Evolutionary conservation across 2,888 invertebrate species (phyloP), one percentile per base, ranked within the genome.

Genomic region (Lacanobia oleracea): DNA sequence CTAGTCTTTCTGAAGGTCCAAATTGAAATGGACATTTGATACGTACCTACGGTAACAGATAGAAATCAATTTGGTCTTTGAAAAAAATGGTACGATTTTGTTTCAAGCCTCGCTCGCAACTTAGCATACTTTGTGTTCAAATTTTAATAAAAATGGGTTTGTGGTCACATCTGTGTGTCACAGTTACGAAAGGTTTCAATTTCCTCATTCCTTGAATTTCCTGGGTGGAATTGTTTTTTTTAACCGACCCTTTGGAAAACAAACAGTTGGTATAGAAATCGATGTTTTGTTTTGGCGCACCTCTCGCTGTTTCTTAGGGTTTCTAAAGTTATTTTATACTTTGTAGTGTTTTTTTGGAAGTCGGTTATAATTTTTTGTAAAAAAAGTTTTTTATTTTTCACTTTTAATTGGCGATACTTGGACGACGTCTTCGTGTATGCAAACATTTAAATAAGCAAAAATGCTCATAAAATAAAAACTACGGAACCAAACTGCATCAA

Each of bases 131-230:
- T 61, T 59, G 65, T 64, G 60, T 61, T 65, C 27, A 66, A 62
- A 59, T 66, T 78, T 82, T 61, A 66, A 62, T 82, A 78, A 71
- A 69, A 77, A 50, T 53, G n/a, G 27, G 21, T 16, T 27, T 65
- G 78, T 16, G 59, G 67, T 66, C 72, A 57, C 71, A 65, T 48
- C 53, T 81, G 76, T 45, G 50, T 45, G n/a, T n/a, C n/a, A 65
- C 76, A 56, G 43, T 62, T 56, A 74, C 21, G 64, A 59, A 75
- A 57, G 80, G 80, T 53, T 80, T 80, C 64, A 80, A 75, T 75
- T 75, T 80, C 79, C 43, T 43, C 43, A 43, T 43, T 43, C 43
- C 72, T 50, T 54, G 21, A 56, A 54, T 8, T 72, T 72, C 72
- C 79, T 54, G 48, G 2, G 23, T 21, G 14, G 54, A 37, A 79